Percentiles rank a stretch among this genome's conserved stretches.
Evolutionary conservation across 2,113 vertebrate genomes (phyloP).

Genomic region (Petroica traversi): DNA sequence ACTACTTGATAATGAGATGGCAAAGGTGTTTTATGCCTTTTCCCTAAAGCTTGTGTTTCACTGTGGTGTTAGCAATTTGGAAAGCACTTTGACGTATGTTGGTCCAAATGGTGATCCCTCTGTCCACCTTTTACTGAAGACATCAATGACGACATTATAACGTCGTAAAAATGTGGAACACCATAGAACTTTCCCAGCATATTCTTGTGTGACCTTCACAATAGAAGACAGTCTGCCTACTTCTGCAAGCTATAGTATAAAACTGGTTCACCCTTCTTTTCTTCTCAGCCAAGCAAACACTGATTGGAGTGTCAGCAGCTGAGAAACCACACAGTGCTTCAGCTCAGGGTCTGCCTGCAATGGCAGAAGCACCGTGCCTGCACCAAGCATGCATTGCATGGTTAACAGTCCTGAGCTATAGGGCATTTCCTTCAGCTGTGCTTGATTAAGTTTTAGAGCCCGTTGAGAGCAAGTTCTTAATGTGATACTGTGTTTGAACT

Average conservation of each 20-base stretch:
- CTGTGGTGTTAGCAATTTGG: neutral
- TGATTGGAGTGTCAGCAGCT: neutral
- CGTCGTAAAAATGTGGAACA: neutral
- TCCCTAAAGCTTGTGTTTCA: neutral
- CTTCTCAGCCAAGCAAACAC: neutral
- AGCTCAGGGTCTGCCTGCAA: neutral
- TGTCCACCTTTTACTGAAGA: neutral
- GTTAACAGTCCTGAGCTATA: neutral
- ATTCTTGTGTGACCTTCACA: neutral
- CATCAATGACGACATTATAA: rapidly evolving
- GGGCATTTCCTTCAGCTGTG: neutral
- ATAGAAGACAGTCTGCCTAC: neutral
- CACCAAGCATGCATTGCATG: neutral
- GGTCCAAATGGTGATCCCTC: neutral
- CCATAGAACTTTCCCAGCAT: neutral
- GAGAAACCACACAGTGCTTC: neutral
- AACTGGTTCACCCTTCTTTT: neutral
- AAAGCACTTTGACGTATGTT: neutral
- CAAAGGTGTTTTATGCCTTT: neutral
- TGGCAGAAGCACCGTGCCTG: neutral
- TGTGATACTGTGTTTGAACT: neutral
- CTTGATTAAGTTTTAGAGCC: neutral
- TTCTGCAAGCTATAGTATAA: neutral
- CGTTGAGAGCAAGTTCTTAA: neutral
- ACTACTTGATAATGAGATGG: neutral